Conservation (phyloP, 1,140 invertebrate genomes). For the Drosophila kurseongensis region DNA sequence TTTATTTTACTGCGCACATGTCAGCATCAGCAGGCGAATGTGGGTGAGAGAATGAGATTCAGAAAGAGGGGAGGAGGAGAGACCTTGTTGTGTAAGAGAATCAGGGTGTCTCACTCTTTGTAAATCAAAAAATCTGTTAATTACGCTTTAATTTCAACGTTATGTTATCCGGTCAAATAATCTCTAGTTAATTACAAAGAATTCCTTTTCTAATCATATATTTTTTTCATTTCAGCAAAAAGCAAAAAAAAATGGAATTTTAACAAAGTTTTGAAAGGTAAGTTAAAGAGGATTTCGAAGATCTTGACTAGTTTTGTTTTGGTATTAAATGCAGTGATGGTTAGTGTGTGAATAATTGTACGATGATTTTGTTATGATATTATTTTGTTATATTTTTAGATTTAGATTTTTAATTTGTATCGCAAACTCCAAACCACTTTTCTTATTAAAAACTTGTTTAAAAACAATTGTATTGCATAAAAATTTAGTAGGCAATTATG, state of each 20-base stretch:
- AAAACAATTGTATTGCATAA: too few species aligned
- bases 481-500: too few species aligned
- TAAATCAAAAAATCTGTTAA: slow-evolving; percentile 14
- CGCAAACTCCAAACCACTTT: too few species aligned
- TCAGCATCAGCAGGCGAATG: slow-evolving; percentile 40
- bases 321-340: neutral
- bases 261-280: slow-evolving; percentile 71
- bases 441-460: too few species aligned
- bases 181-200: neutral
- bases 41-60: slow-evolving; percentile 25
- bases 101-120: slow-evolving; percentile 55
- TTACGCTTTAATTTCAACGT: slow-evolving; percentile 24
- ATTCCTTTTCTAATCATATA: slow-evolving; percentile 16
- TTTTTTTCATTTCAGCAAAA: slow-evolving; percentile 64
- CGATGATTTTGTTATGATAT: neutral
- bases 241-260: slow-evolving; percentile 72
- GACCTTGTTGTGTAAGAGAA: slow-evolving; percentile 57
- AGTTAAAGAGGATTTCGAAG: slow-evolving; percentile 21
- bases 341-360: neutral
- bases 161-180: slow-evolving; percentile 14
- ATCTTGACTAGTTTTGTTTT: too few species aligned
- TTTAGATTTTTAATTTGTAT: neutral
- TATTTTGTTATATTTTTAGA: slow-evolving; percentile 1
- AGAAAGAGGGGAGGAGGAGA: slow-evolving; percentile 12
- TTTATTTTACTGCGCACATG: slow-evolving; percentile 73